phyloP scores from a whole-genome alignment of 2,113 vertebrate species.

The Prinia subflava region DNA sequence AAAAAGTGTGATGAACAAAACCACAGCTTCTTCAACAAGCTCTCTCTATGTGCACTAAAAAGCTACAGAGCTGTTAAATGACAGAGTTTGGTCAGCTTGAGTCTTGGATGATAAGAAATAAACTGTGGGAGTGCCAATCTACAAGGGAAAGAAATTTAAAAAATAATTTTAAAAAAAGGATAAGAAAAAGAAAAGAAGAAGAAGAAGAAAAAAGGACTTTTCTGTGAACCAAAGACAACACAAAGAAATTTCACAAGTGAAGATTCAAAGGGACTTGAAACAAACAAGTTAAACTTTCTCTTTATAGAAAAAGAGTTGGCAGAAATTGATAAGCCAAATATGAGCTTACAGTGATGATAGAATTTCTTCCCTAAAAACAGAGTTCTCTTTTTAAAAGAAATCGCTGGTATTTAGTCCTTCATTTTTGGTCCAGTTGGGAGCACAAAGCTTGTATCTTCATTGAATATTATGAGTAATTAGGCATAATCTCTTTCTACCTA shows the following conservation, averaged over 20 bases:
- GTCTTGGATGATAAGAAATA: not conserved
- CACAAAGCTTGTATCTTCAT: not conserved
- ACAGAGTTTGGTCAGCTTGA: not conserved
- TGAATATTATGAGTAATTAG: not conserved
- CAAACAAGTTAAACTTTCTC: not conserved
- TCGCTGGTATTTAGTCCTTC: not conserved
- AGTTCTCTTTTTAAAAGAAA: not conserved
- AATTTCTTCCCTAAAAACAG: not conserved
- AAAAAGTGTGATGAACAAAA: not conserved
- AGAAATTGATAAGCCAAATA: not conserved
- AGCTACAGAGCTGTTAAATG: not conserved
- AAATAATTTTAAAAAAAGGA: fast-evolving
- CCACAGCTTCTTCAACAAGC: not conserved
- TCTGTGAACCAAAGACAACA: not conserved
- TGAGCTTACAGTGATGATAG: not conserved
- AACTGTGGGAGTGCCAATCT: not conserved
- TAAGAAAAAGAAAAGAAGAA: not conserved
- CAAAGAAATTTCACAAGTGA: not conserved
- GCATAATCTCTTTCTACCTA: not conserved
- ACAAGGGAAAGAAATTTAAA: not conserved
- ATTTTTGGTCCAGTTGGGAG: not conserved
- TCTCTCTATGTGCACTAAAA: not conserved
- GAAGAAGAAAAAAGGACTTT: not conserved
- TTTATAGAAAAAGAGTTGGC: not conserved
- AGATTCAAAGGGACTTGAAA: not conserved